Conservation (phyloP, 2,888 invertebrate genomes). For the Perithous albicinctus region DNA sequence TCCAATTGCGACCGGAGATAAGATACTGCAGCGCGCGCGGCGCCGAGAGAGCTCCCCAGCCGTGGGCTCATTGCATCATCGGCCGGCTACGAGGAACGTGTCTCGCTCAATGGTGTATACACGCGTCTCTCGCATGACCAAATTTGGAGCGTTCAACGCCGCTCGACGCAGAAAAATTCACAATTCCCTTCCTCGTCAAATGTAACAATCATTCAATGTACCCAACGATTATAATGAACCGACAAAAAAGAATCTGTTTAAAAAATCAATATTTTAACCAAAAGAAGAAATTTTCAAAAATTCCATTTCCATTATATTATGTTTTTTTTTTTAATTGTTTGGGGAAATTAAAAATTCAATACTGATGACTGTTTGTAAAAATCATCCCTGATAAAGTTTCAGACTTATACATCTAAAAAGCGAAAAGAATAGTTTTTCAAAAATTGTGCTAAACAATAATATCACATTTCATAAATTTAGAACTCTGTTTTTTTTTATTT, state of each 20-base stretch:
- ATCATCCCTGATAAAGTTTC: no score
- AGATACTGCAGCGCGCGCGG: conserved; percentile 55
- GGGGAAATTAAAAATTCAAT: no score
- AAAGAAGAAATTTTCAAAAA: no score
- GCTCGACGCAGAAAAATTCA: conserved; percentile 39
- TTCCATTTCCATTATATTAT: no score
- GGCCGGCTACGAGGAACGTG: conserved; percentile 74
- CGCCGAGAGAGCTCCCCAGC: conserved; percentile 44
- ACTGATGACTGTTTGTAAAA: no score
- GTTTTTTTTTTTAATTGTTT: no score
- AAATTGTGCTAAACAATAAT: no score
- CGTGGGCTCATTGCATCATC: conserved; percentile 66
- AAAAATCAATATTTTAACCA: neutral
- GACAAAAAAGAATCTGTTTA: neutral
- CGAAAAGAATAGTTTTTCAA: no score
- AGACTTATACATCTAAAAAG: no score
- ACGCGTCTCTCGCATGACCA: conserved; percentile 78
- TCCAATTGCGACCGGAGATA: conserved; percentile 62
- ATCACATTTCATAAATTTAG: no score
- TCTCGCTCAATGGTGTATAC: conserved; percentile 74
- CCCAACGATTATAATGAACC: neutral
- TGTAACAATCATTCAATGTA: conserved; percentile 35
- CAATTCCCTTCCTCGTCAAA: conserved; percentile 28
- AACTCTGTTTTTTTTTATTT: no score
- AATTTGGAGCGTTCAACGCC: conserved; percentile 76